These are phyloP conservation scores for Phymanthus crucifer DNA, from an alignment of 92 coral and sea anemone species.

Conservation along the genomic window DNA sequence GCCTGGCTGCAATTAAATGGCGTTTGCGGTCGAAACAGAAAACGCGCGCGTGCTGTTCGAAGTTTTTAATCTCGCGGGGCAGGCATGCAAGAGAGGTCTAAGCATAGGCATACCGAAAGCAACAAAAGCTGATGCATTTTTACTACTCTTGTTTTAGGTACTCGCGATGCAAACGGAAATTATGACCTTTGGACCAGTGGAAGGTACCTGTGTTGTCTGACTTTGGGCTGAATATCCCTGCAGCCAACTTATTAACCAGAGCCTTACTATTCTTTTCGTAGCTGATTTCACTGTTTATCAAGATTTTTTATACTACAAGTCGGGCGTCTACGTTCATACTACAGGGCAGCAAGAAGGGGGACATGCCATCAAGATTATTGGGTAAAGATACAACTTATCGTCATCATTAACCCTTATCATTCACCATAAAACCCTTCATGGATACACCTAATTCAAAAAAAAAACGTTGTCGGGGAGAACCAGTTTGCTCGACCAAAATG, in stretches of 20 bases:
- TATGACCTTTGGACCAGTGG: conserved; percentile 91
- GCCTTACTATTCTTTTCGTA: conserved; percentile 29
- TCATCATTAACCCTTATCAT: background rate
- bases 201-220: conserved; percentile 69
- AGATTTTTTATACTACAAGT: conserved; percentile 73
- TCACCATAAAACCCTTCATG: background rate
- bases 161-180: conserved; percentile 88
- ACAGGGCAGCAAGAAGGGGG: conserved; percentile 66
- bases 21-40: too few relatives aligned
- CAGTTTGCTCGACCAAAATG: too few relatives aligned
- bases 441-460: too few relatives aligned
- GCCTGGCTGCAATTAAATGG: too few relatives aligned
- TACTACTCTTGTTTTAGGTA: conserved; percentile 28
- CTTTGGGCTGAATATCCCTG: too few relatives aligned
- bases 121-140: background rate
- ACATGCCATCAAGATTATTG: conserved; percentile 93
- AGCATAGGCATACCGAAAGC: too few relatives aligned
- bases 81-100: too few relatives aligned
- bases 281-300: conserved; percentile 85
- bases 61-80: too few relatives aligned
- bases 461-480: too few relatives aligned
- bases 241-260: too few relatives aligned
- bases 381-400: conserved; percentile 41
- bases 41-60: too few relatives aligned
- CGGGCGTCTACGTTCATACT: conserved; percentile 81